These are phyloP conservation scores for Caradrina kadenii DNA, from an alignment of 2,888 invertebrate genomes.

Conservation along the genomic window DNA sequence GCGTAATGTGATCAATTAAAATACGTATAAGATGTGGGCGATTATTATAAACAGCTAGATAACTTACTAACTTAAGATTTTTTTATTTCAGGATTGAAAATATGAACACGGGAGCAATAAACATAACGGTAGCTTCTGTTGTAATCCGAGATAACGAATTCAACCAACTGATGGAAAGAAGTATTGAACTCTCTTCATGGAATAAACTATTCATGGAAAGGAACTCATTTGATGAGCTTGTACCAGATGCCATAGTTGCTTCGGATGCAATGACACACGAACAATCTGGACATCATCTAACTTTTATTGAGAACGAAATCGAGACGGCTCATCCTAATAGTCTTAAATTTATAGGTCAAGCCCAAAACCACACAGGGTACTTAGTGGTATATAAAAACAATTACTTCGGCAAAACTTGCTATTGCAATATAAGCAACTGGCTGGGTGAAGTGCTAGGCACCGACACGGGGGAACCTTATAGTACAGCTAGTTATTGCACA, in stretches of 20 bases:
- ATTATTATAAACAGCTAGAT: not conserved
- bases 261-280: constrained; percentile 89
- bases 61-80: constrained; percentile 11
- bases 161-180: constrained; percentile 88
- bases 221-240: constrained; percentile 92
- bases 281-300: constrained; percentile 90
- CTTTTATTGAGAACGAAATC: constrained; percentile 86
- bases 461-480: constrained; percentile 82
- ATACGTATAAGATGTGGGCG: not conserved
- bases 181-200: constrained; percentile 92
- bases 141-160: constrained; percentile 92
- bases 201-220: constrained; percentile 91
- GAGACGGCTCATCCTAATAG: constrained; percentile 86
- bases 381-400: constrained; percentile 90
- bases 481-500: constrained; percentile 91
- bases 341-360: constrained; percentile 90
- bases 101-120: constrained; percentile 91
- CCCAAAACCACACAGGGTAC: constrained; percentile 82
- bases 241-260: constrained; percentile 88
- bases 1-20: not conserved
- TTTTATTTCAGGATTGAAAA: constrained; percentile 90
- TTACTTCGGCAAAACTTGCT: constrained; percentile 91
- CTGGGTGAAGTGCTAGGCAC: constrained; percentile 85
- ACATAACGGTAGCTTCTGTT: constrained; percentile 91
- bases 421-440: constrained; percentile 91